Base-by-base conservation (phyloP, 2,113 vertebrate genomes). In the Nesoenas mayeri region DNA sequence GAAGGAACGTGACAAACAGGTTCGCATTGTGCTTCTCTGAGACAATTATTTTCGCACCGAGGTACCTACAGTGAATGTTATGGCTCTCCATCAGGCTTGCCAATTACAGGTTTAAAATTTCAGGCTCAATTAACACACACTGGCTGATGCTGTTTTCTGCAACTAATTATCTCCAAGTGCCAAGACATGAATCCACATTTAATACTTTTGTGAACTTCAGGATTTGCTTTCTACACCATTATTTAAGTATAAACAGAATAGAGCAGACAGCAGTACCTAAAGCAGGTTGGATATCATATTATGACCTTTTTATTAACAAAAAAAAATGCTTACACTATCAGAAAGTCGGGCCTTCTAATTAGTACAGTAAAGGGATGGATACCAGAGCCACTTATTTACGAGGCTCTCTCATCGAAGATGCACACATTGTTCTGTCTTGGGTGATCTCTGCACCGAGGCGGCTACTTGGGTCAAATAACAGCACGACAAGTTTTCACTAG, bases 121-220 rank as follows among this genome's bases (percentile, higher is more conserved):
- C 91, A 93, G 78, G 79, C 85, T 94, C 95, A 92, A 91, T 97
- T 91, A 97, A 95, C 80, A 81, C 75, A 15, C 32, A 28, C 82
- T 21, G 77, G 86, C 72, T 15, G 36, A 88, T 9, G 89, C 65
- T 31, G 74, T 20, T 94, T 78, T 25, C 14, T 79, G 62, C 47
- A 48, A 51, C 94, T 96, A 82, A 96, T 96, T 96, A 93, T 57
- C 96, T 86, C 38, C 47, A 57, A 82, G 79, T 38, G 88, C 96
- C 80, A 40, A 81, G 73, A 48, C 7, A 31, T 4, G 5, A 78
- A 88, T 69, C 64, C 60, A 62, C 86, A 34, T 21, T 31, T 5
- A 38, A 29, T 11, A 67, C 79, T 95, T 85, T 0, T 13, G 31
- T 64, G 93, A 96, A 87, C 88, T 67, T 90, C 26, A 16, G 67